Evolutionary conservation across 2,888 invertebrate species (phyloP).

Genomic region (Drosophila eohydei): DNA sequence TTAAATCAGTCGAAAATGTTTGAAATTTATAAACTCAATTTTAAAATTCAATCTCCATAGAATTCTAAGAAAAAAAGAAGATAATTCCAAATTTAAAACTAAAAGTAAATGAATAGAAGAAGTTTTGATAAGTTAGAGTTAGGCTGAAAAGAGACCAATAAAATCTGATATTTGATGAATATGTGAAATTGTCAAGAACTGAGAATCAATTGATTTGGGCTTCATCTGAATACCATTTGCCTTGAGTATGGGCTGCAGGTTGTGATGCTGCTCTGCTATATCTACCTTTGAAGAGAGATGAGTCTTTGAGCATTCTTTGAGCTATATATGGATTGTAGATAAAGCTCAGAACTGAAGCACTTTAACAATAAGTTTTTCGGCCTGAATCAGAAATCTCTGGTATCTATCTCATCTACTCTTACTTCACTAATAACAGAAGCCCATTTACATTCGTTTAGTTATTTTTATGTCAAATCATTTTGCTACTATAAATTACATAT

Average conservation of each 20-base stretch:
- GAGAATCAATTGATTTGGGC: not conserved
- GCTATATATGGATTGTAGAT: not conserved
- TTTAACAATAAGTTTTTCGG: not conserved
- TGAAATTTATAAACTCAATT: no score
- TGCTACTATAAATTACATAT: not conserved
- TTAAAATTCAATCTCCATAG: no score
- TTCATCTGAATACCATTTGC: not conserved
- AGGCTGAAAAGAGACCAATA: no score
- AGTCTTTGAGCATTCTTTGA: no score
- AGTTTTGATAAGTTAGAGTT: no score
- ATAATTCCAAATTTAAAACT: no score
- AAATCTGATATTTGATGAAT: no score
- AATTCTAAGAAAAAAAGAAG: no score
- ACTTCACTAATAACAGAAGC: not conserved
- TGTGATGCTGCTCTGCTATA: not conserved
- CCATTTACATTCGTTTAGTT: not conserved
- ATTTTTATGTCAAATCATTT: conserved; percentile 1
- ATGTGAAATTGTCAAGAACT: no score
- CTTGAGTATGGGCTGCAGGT: not conserved
- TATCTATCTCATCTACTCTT: not conserved
- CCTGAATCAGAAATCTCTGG: not conserved
- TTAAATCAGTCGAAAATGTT: no score
- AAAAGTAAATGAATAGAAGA: no score
- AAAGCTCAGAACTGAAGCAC: not conserved
- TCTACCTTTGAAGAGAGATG: no score